These are phyloP conservation scores for Pimpla rufipes DNA, from an alignment of 2,888 invertebrate species.

Conservation along the genomic window DNA sequence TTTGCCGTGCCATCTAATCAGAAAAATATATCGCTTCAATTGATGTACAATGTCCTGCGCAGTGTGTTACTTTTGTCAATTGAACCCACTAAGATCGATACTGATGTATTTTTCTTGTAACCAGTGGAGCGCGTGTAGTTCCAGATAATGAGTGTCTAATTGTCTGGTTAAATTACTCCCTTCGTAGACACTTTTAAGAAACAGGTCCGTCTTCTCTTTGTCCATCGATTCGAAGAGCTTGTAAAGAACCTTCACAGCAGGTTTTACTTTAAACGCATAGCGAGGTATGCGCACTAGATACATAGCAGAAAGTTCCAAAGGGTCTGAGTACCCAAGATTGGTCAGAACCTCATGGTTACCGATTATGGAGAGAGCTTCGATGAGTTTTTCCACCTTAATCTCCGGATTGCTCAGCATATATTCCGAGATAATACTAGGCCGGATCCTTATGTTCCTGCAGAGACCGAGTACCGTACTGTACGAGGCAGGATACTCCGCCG, in stretches of 20 bases:
- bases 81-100: slow-evolving; percentile 69
- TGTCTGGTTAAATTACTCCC: slow-evolving; percentile 54
- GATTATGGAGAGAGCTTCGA: slow-evolving; percentile 87
- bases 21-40: slow-evolving; percentile 1
- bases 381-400: slow-evolving; percentile 85
- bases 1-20: slow-evolving; percentile 63
- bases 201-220: slow-evolving; percentile 25
- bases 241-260: slow-evolving; percentile 74
- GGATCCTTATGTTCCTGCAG: slow-evolving; percentile 60
- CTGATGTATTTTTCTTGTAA: slow-evolving; percentile 71
- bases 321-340: slow-evolving; percentile 80
- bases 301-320: slow-evolving; percentile 19
- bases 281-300: slow-evolving; percentile 48
- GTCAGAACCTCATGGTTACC: slow-evolving; percentile 84
- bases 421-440: slow-evolving; percentile 74
- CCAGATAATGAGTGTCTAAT: slow-evolving; percentile 68
- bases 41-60: neutral
- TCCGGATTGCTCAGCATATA: slow-evolving; percentile 78
- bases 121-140: slow-evolving; percentile 77
- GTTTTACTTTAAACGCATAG: slow-evolving; percentile 65
- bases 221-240: slow-evolving; percentile 73
- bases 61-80: neutral
- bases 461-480: slow-evolving; percentile 73
- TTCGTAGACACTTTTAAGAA: slow-evolving; percentile 58
- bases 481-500: slow-evolving; percentile 74